Evolutionary conservation across 1,140 invertebrate genomes (phyloP).

Genomic region (Drosophila gunungcola): DNA sequence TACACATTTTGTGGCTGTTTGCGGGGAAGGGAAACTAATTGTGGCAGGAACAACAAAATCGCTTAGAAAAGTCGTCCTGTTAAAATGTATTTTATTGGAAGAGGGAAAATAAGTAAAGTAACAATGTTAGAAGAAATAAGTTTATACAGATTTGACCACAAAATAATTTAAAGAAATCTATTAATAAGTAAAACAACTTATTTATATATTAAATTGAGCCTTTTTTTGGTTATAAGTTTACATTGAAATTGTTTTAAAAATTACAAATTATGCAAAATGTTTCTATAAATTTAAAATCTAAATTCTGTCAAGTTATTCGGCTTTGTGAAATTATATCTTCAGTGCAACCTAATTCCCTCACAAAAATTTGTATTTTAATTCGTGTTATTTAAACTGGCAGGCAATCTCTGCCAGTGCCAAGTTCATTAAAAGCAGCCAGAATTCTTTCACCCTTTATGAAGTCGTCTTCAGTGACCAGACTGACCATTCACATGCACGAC

Average conservation of each 20-base stretch:
- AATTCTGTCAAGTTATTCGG: too few species aligned
- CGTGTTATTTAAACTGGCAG: not conserved
- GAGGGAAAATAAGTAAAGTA: not conserved
- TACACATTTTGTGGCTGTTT: conserved; percentile 35
- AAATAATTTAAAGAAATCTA: not conserved
- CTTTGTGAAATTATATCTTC: not conserved
- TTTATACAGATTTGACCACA: not conserved
- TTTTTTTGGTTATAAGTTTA: too few species aligned
- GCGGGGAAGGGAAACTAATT: conserved; percentile 23
- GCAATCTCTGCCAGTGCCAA: conserved; percentile 3
- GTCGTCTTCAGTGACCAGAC: conserved; percentile 24
- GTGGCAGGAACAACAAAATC: conserved; percentile 33
- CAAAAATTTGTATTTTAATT: not conserved
- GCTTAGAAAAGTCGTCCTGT: conserved; percentile 11
- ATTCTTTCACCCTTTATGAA: conserved; percentile 26
- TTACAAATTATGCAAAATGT: too few species aligned
- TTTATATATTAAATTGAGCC: too few species aligned
- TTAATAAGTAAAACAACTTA: too few species aligned
- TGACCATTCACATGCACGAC: conserved; percentile 47
- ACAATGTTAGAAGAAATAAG: not conserved
- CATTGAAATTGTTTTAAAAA: too few species aligned
- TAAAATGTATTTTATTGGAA: conserved; percentile 15
- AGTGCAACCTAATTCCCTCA: not conserved
- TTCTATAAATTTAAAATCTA: too few species aligned
- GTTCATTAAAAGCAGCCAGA: conserved; percentile 29